Conservation (phyloP, 2,888 invertebrate species). For the Cerastis rubricosa region DNA sequence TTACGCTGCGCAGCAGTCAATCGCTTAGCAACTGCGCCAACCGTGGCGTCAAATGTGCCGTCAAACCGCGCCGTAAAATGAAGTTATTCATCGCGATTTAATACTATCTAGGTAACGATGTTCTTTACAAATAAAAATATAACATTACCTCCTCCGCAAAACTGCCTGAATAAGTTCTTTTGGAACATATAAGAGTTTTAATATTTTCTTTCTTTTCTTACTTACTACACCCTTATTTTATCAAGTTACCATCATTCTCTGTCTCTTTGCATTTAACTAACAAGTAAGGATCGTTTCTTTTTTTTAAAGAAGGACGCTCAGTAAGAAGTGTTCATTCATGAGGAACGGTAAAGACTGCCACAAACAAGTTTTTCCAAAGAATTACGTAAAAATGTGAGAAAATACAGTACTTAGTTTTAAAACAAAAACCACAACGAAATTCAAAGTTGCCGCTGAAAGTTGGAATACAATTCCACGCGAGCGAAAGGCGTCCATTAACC, state of each 20-base stretch:
- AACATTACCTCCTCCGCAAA: neutral
- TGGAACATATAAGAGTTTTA: conserved; percentile 19
- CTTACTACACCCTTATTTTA: conserved; percentile 26
- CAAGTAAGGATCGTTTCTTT: conserved; percentile 17
- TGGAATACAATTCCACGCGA: conserved; percentile 70
- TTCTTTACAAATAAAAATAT: conserved; percentile 7
- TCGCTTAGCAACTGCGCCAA: too few species aligned
- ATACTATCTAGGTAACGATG: neutral
- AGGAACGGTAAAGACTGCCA: conserved; percentile 33
- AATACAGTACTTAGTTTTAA: conserved; percentile 47
- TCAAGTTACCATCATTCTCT: conserved; percentile 18
- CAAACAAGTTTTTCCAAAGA: conserved; percentile 42
- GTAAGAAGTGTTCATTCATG: conserved; percentile 41
- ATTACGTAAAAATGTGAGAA: conserved; percentile 52
- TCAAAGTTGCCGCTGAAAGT: conserved; percentile 69
- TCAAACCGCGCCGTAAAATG: too few species aligned
- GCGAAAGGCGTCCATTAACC: conserved; percentile 73
- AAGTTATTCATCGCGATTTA: neutral
- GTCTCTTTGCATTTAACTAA: conserved; percentile 37
- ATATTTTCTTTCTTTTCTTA: conserved; percentile 5
- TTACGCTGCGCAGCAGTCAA: too few species aligned
- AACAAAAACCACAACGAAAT: conserved; percentile 66
- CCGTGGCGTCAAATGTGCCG: too few species aligned
- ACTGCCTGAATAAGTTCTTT: conserved; percentile 20
- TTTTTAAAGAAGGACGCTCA: conserved; percentile 27